These are phyloP conservation scores for Ephestia elutella DNA, from an alignment of 1,140 invertebrate species.

Conservation along the genomic window DNA sequence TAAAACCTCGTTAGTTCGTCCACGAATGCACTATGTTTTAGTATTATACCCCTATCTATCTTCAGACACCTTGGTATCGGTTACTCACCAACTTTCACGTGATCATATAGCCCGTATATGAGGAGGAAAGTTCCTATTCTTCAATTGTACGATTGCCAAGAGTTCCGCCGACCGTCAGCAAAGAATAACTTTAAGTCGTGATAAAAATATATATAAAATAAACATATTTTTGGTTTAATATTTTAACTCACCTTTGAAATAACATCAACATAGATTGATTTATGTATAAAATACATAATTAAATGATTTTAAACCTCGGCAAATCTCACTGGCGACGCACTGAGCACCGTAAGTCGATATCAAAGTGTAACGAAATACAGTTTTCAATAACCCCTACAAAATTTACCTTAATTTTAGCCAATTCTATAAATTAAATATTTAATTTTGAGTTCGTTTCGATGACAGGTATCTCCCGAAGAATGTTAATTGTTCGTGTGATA, in stretches of 20 bases:
- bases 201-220: no score
- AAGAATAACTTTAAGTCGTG: background rate
- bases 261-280: background rate
- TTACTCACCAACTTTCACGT: constrained; percentile 39
- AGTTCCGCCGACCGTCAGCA: background rate
- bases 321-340: constrained; percentile 12
- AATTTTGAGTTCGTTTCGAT: constrained; percentile 41
- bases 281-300: background rate
- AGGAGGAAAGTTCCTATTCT: constrained; percentile 38
- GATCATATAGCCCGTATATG: constrained; percentile 60
- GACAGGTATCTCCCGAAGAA: constrained; percentile 31
- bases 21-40: constrained; percentile 68
- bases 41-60: constrained; percentile 53
- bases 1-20: constrained; percentile 59
- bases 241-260: background rate
- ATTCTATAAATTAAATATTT: constrained; percentile 51
- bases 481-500: constrained; percentile 24
- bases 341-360: constrained; percentile 26
- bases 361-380: constrained; percentile 32
- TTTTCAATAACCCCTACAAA: constrained; percentile 41
- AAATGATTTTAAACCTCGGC: background rate
- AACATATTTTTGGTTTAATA: no score
- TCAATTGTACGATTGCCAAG: constrained; percentile 19
- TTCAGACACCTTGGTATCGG: constrained; percentile 40
- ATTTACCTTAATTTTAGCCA: constrained; percentile 55